Evolutionary conservation across 2,113 vertebrate species (phyloP).

Genomic region (Sphyrna mokarran): DNA sequence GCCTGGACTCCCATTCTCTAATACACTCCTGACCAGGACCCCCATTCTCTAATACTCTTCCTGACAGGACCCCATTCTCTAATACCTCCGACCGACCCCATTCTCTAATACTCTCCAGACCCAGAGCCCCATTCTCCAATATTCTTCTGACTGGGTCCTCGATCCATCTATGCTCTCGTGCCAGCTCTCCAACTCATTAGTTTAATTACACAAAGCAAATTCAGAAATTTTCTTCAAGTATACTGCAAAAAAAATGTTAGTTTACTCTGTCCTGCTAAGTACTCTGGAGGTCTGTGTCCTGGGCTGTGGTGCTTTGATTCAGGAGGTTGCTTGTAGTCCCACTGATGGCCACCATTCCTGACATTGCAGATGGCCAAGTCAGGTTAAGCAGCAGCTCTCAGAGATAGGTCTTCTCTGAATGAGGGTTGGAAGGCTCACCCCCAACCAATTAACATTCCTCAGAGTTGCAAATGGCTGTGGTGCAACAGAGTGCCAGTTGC

Average conservation of each 20-base stretch:
- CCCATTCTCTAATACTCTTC: not conserved
- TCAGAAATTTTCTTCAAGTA: not conserved
- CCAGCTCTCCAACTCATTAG: not conserved
- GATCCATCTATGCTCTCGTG: not conserved
- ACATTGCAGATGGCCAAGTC: not conserved
- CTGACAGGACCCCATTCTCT: not conserved
- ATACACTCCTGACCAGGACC: too few species aligned
- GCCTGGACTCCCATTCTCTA: not conserved
- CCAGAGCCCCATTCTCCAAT: not conserved
- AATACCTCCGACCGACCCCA: too few species aligned
- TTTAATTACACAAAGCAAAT: not conserved
- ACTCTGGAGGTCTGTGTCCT: not conserved
- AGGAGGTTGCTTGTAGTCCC: not conserved
- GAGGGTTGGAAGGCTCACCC: too few species aligned
- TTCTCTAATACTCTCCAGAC: not conserved
- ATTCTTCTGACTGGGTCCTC: not conserved
- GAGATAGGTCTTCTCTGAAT: not conserved
- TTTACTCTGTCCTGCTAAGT: not conserved
- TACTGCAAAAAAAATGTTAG: not conserved
- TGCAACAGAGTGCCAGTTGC: not conserved
- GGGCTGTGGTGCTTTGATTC: not conserved
- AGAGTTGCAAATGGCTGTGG: not conserved
- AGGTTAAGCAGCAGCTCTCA: not conserved
- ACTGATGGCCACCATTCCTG: not conserved
- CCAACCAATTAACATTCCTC: not conserved